Percentiles rank a stretch among this genome's conserved stretches.
These are phyloP conservation scores for Rhynchotus rufescens DNA, from an alignment of 2,797 vertebrate genomes.

Conservation along the genomic window DNA sequence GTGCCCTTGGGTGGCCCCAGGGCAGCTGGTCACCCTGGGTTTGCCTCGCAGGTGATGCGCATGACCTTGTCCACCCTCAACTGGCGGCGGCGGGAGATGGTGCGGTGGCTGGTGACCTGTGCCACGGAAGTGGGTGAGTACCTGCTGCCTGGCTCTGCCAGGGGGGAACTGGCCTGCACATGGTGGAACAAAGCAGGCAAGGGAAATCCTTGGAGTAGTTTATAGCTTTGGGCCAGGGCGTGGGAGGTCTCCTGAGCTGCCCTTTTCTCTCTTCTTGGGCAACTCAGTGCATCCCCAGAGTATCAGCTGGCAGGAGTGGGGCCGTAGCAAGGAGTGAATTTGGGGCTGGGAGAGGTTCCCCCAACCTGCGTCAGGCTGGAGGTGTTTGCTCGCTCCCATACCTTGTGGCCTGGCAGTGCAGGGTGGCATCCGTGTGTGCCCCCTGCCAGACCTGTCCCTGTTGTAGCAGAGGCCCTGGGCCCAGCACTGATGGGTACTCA, in stretches of 20 bases:
- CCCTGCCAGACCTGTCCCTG: neutral
- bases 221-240: neutral
- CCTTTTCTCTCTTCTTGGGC: neutral
- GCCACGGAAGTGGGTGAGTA: conserved; percentile 98
- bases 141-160: accelerated
- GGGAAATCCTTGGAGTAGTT: neutral
- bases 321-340: accelerated
- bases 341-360: neutral
- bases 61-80: conserved; percentile 98
- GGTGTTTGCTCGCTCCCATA: neutral
- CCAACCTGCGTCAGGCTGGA: neutral
- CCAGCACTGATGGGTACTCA: accelerated
- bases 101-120: conserved; percentile 97
- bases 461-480: neutral
- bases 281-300: neutral
- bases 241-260: neutral
- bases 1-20: neutral
- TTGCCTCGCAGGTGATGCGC: conserved; percentile 90
- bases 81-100: conserved; percentile 98
- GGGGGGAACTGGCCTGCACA: neutral
- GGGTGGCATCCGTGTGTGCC: neutral
- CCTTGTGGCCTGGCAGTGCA: neutral
- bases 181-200: accelerated
- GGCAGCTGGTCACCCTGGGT: neutral
- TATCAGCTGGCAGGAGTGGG: neutral